A percentile compares a stretch with the other conserved stretches of the same genome.
Conservation (phyloP, 2,888 invertebrate genomes). For the Agonopterix heracliana region DNA sequence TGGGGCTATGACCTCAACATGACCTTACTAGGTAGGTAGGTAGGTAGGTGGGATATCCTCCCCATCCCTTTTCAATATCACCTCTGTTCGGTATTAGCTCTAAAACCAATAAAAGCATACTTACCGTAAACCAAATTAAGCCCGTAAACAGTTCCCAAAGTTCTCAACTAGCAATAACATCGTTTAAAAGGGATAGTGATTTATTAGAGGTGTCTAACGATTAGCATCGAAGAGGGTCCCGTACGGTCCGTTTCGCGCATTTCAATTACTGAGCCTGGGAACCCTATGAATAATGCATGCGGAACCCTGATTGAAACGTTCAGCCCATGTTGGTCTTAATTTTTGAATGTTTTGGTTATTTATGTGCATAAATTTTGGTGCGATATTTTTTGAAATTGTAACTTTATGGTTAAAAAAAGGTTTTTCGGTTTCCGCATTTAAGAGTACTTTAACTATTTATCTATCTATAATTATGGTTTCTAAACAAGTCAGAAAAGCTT, state of each 20-base stretch:
- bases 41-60: too few relatives aligned
- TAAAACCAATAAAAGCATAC: background rate
- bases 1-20: too few relatives aligned
- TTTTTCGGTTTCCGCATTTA: background rate
- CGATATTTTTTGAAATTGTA: background rate
- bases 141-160: constrained; percentile 6
- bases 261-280: constrained; percentile 33
- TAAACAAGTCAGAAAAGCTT: background rate
- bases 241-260: constrained; percentile 33
- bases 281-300: constrained; percentile 40
- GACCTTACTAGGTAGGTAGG: too few relatives aligned
- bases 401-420: background rate
- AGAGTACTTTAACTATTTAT: background rate
- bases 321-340: constrained; percentile 34
- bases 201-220: constrained; percentile 41
- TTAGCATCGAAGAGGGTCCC: constrained; percentile 43
- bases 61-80: background rate
- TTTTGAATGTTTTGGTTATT: constrained; percentile 31
- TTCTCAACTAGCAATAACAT: constrained; percentile 14
- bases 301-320: constrained; percentile 42
- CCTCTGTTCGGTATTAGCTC: background rate
- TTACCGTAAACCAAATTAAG: constrained; percentile 1
- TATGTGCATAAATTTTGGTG: constrained; percentile 15
- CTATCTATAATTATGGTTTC: background rate
- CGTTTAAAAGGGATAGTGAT: constrained; percentile 30